phyloP scores from a whole-genome alignment of 64 coral and sea anemone species.

The Catalaphyllia jardinei region DNA sequence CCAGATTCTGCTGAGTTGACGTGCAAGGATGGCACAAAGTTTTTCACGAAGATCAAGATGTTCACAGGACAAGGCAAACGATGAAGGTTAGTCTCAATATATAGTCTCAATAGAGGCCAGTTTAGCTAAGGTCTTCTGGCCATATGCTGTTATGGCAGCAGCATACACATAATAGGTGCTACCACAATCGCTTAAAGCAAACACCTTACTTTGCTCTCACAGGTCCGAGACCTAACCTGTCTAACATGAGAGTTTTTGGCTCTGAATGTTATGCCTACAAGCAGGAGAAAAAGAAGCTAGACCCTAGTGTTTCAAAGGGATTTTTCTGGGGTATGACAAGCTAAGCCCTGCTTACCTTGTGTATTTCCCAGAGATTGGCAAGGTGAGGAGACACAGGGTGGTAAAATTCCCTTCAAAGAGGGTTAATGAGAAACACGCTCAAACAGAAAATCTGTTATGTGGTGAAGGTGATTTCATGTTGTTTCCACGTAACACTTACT shows the following conservation, averaged over 20 bases:
- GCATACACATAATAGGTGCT: slow-evolving; percentile 18
- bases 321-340: slow-evolving; percentile 44
- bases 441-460: slow-evolving; percentile 13
- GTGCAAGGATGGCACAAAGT: slow-evolving; percentile 66
- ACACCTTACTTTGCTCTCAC: slow-evolving; percentile 21
- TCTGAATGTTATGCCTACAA: background rate
- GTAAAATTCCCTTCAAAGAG: slow-evolving; percentile 8
- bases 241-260: slow-evolving; percentile 36
- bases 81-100: too few relatives aligned
- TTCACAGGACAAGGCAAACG: too few relatives aligned
- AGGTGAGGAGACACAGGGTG: slow-evolving; percentile 1
- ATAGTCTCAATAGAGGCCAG: background rate
- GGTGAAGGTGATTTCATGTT: slow-evolving; percentile 9
- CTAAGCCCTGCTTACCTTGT: slow-evolving; percentile 14
- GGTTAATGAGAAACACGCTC: background rate
- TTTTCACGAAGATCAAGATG: slow-evolving; percentile 35
- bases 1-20: slow-evolving; percentile 55
- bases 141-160: slow-evolving; percentile 45
- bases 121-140: slow-evolving; percentile 21
- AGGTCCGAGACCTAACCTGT: slow-evolving; percentile 14
- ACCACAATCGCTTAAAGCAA: background rate
- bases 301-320: slow-evolving; percentile 25
- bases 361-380: slow-evolving; percentile 7
- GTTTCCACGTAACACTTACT: background rate
- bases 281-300: slow-evolving; percentile 33